Evolutionary conservation across 2,797 vertebrate species (phyloP).

Genomic region (Dermochelys coriacea): DNA sequence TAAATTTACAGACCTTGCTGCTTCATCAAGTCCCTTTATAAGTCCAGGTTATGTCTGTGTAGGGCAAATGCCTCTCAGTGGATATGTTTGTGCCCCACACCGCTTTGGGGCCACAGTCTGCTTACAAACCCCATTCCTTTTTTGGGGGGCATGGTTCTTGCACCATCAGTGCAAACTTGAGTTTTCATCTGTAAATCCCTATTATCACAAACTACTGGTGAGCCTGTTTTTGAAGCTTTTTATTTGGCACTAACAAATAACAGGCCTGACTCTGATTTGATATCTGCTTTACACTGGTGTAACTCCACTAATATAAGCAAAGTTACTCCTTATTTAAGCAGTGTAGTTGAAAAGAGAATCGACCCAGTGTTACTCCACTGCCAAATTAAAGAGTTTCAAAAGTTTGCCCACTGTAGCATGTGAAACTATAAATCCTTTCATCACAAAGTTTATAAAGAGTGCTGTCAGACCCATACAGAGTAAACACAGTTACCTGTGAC

Average conservation of each 20-base stretch:
- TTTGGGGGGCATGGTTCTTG: not conserved
- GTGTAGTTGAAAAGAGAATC: not conserved
- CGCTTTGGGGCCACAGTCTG: not conserved
- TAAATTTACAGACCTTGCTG: accelerated
- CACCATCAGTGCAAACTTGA: not conserved
- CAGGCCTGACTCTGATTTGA: not conserved
- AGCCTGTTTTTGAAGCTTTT: conserved; percentile 21
- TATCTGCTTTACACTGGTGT: not conserved
- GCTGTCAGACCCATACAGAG: accelerated
- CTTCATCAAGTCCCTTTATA: not conserved
- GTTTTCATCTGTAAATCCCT: conserved; percentile 9
- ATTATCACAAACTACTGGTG: conserved; percentile 13
- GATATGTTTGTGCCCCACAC: accelerated
- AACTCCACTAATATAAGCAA: not conserved
- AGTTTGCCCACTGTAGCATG: accelerated
- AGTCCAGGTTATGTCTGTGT: not conserved
- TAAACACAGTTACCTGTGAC: accelerated
- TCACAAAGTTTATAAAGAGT: not conserved
- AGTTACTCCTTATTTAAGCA: conserved; percentile 2
- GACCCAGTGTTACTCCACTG: not conserved
- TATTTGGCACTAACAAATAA: conserved; percentile 24
- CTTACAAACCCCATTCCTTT: not conserved
- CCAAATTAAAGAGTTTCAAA: accelerated
- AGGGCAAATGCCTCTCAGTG: not conserved
- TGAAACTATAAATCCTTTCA: no score